Percentiles rank a stretch among this genome's conserved stretches.
These are phyloP conservation scores for Prunella himalayana DNA, from an alignment of 2,113 vertebrate species.

Conservation along the genomic window DNA sequence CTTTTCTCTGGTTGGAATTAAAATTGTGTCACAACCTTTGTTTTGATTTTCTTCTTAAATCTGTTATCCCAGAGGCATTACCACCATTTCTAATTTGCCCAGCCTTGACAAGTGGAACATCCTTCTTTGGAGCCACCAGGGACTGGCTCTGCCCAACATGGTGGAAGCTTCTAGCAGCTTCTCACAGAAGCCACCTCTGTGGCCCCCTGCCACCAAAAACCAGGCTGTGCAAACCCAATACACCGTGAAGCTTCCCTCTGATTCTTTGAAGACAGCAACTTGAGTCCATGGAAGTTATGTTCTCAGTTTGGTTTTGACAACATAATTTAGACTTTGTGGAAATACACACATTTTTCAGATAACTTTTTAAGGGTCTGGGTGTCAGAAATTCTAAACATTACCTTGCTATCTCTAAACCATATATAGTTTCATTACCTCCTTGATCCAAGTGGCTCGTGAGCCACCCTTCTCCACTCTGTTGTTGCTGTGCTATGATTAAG, in stretches of 20 bases:
- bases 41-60: neutral
- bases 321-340: neutral
- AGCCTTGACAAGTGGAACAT: rapidly evolving
- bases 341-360: neutral
- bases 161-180: neutral
- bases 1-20: neutral
- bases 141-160: rapidly evolving
- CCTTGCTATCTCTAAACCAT: neutral
- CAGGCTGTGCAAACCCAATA: neutral
- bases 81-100: neutral
- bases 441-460: neutral
- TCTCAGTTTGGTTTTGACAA: neutral
- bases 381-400: neutral
- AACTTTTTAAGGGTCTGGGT: neutral
- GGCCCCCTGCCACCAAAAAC: neutral
- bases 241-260: neutral
- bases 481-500: neutral
- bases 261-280: neutral
- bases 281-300: neutral
- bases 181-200: neutral
- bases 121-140: neutral
- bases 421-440: neutral
- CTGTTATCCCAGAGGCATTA: neutral
- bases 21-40: neutral
- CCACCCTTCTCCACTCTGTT: neutral